Conservation (phyloP, 2,797 vertebrate genomes). For the Anabas testudineus region DNA sequence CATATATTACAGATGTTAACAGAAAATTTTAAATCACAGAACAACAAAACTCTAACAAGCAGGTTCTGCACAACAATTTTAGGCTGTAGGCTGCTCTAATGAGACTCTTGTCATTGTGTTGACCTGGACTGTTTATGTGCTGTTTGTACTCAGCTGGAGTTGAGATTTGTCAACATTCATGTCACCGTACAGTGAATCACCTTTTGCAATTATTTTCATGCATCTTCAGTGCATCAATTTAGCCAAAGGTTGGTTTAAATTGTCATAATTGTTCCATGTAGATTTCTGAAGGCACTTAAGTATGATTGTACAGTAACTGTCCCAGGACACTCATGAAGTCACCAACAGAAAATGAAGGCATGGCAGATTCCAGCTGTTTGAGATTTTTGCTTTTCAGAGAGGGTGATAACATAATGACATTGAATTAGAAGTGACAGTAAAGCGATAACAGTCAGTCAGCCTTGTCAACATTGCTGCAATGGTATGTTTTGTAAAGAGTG, state of each 20-base stretch:
- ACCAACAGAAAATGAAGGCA: constrained; percentile 52
- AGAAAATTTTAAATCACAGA: not conserved
- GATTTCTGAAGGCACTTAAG: constrained; percentile 6
- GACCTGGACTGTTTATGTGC: not conserved
- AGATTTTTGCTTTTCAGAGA: constrained; percentile 31
- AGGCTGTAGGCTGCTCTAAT: too few relatives aligned
- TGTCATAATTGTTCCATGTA: constrained; percentile 2
- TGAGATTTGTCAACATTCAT: not conserved
- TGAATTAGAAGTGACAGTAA: constrained; percentile 34
- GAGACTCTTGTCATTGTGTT: not conserved
- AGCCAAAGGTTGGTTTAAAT: not conserved
- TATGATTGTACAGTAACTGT: constrained; percentile 21
- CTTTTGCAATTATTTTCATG: not conserved
- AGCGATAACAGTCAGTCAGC: constrained; percentile 40
- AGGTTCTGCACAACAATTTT: not conserved
- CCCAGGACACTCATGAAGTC: constrained; percentile 28
- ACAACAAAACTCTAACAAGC: not conserved
- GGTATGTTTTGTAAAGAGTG: constrained; percentile 26
- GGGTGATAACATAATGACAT: constrained; percentile 7
- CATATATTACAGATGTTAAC: not conserved
- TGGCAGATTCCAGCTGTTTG: constrained; percentile 61
- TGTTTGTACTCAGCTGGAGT: not conserved
- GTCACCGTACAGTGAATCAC: too few relatives aligned
- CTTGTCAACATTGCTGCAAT: constrained; percentile 23
- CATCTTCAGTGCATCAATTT: not conserved